Conservation (phyloP, 2,797 vertebrate species). For the Pyrrhura leucotis region DNA sequence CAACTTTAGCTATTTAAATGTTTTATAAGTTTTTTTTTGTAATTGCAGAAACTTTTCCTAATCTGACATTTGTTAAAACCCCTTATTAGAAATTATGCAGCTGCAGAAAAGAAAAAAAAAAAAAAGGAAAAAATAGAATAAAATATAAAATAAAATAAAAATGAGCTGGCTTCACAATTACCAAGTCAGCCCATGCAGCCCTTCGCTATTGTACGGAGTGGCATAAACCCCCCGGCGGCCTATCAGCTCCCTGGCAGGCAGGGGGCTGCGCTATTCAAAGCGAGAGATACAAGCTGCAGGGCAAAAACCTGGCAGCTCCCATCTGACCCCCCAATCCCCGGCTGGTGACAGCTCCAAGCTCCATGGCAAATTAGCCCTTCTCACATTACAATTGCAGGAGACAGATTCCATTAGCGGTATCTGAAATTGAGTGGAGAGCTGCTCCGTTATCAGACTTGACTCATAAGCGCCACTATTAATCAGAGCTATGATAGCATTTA, state of each 20-base stretch:
- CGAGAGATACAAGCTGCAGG: constrained; percentile 99
- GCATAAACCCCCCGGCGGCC: constrained; percentile 99
- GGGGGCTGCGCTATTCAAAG: constrained; percentile 99
- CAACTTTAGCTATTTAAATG: constrained; percentile 89
- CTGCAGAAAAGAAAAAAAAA: constrained; percentile 79
- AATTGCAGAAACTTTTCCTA: constrained; percentile 97
- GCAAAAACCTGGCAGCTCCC: constrained; percentile 99
- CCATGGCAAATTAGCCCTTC: constrained; percentile 99
- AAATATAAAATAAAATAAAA: constrained; percentile 80
- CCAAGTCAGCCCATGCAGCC: constrained; percentile 97
- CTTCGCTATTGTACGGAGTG: constrained; percentile 97
- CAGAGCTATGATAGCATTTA: constrained; percentile 99
- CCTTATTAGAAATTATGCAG: constrained; percentile 95
- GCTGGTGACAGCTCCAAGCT: constrained; percentile 99
- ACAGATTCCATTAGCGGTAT: constrained; percentile 99
- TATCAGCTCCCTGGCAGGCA: constrained; percentile 99
- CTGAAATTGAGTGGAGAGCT: constrained; percentile 99
- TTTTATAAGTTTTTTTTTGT: constrained; percentile 84
- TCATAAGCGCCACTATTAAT: constrained; percentile 99
- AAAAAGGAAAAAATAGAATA: not conserved
- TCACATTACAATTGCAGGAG: constrained; percentile 99
- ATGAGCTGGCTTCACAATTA: constrained; percentile 99
- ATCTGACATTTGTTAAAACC: constrained; percentile 97
- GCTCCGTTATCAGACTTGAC: constrained; percentile 99
- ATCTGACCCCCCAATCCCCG: constrained; percentile 99